Evolutionary conservation across 2,113 vertebrate genomes (phyloP).

Genomic region (Scomber colias): DNA sequence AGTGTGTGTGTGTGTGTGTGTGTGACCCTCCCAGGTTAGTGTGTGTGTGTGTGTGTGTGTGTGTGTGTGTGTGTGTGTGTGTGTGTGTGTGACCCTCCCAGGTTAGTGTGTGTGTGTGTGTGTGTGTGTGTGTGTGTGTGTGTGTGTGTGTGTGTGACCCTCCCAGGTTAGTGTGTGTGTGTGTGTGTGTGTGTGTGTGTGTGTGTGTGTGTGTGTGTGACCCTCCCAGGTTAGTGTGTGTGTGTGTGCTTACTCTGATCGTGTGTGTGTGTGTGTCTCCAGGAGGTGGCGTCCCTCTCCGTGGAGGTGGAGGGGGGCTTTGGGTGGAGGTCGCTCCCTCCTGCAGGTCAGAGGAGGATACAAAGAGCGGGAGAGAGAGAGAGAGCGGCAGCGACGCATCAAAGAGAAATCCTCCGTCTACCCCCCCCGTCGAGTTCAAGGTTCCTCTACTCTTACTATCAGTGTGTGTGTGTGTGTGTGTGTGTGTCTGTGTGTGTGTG

Average conservation of each 20-base stretch:
- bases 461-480: too few relatives aligned
- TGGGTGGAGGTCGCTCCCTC: constrained; percentile 85
- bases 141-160: constrained; percentile 58
- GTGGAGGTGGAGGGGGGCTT: constrained; percentile 61
- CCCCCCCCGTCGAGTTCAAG: constrained; percentile 83
- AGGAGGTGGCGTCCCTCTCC: constrained; percentile 84
- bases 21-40: rapidly evolving
- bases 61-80: constrained; percentile 1
- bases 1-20: neutral
- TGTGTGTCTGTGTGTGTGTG: too few relatives aligned
- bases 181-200: too few relatives aligned
- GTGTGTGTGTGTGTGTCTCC: neutral
- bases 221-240: too few relatives aligned
- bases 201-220: too few relatives aligned
- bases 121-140: too few relatives aligned
- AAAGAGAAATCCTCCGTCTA: constrained; percentile 61
- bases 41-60: neutral
- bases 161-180: constrained; percentile 83
- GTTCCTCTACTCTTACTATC: constrained; percentile 26
- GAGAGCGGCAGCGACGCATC: constrained; percentile 56
- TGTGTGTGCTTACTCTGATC: too few relatives aligned
- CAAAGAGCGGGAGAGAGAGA: constrained; percentile 55
- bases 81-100: too few relatives aligned
- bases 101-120: too few relatives aligned
- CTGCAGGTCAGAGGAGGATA: constrained; percentile 80